Conservation (phyloP, 92 coral and sea anemone species). For the Galaxea fascicularis region DNA sequence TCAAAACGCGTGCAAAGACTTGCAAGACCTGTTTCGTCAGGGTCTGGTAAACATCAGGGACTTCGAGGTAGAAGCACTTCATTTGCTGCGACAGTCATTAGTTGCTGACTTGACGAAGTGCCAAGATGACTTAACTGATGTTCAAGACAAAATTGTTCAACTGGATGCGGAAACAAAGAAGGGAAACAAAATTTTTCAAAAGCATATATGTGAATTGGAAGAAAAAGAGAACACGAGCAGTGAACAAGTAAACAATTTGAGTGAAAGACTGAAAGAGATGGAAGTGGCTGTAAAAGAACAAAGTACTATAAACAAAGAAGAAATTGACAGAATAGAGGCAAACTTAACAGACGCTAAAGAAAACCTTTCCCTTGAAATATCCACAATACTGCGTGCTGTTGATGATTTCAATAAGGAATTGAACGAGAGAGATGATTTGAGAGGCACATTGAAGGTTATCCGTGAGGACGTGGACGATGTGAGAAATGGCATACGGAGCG, state of each 20-base stretch:
- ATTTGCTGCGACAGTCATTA: neutral
- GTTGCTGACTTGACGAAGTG: neutral
- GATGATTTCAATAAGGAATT: neutral
- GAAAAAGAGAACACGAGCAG: too few species aligned
- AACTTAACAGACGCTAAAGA: neutral
- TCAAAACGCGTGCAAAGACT: neutral
- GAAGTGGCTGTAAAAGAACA: neutral
- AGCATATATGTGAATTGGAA: too few species aligned
- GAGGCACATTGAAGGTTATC: neutral
- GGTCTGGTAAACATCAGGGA: slow-evolving; percentile 20
- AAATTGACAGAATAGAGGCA: neutral
- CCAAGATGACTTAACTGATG: neutral
- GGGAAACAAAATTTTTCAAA: neutral
- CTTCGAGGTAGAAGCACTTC: neutral
- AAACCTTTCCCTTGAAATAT: neutral
- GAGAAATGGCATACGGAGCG: neutral
- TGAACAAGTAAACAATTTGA: too few species aligned
- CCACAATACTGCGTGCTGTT: neutral
- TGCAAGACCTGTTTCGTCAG: slow-evolving; percentile 27
- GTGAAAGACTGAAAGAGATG: too few species aligned
- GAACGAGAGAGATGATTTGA: neutral
- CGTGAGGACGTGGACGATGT: neutral
- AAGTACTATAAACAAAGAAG: neutral
- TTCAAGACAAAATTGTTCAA: neutral
- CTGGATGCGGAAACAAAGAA: neutral